A percentile compares a stretch with the other conserved stretches of the same genome.
phyloP scores from a whole-genome alignment of 2,888 invertebrate species.

The Microdon myrmicae region DNA sequence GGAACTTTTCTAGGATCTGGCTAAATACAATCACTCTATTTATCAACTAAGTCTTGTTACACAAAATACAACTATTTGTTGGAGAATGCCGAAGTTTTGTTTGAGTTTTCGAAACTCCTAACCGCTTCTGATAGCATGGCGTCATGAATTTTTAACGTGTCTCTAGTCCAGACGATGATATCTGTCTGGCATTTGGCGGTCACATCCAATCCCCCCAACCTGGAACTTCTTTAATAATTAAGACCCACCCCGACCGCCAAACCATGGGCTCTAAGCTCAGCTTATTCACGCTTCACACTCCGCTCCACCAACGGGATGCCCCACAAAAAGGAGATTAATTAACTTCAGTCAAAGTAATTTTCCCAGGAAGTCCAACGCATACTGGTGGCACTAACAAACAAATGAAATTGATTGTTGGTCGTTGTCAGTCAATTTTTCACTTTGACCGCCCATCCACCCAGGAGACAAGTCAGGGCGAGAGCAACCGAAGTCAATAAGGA shows the following conservation, averaged over 20 bases:
- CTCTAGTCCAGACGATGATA: slow-evolving; percentile 26
- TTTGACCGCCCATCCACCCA: slow-evolving; percentile 15
- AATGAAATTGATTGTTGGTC: slow-evolving; percentile 54
- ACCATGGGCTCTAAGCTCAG: slow-evolving; percentile 32
- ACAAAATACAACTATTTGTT: slow-evolving; percentile 31
- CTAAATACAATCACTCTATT: too few species aligned
- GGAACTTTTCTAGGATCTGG: too few species aligned
- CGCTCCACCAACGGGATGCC: slow-evolving; percentile 8
- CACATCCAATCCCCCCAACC: not conserved
- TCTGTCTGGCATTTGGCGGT: slow-evolving; percentile 15
- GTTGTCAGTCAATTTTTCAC: slow-evolving; percentile 55
- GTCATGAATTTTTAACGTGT: slow-evolving; percentile 24
- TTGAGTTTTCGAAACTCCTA: slow-evolving; percentile 44
- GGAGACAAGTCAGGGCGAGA: slow-evolving; percentile 4
- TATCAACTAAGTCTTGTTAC: not conserved
- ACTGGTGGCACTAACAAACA: slow-evolving; percentile 27
- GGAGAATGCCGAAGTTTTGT: slow-evolving; percentile 48
- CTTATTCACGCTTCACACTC: slow-evolving; percentile 41
- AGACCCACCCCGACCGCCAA: slow-evolving; percentile 7
- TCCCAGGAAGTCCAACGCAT: slow-evolving; percentile 47
- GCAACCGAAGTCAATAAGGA: slow-evolving; percentile 55
- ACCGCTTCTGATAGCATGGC: slow-evolving; percentile 30
- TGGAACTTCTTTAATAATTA: slow-evolving; percentile 33
- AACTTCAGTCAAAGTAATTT: slow-evolving; percentile 65
- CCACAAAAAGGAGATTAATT: slow-evolving; percentile 60